phyloP scores from a whole-genome alignment of 64 coral and sea anemone genomes.

The Trachythela sp. region DNA sequence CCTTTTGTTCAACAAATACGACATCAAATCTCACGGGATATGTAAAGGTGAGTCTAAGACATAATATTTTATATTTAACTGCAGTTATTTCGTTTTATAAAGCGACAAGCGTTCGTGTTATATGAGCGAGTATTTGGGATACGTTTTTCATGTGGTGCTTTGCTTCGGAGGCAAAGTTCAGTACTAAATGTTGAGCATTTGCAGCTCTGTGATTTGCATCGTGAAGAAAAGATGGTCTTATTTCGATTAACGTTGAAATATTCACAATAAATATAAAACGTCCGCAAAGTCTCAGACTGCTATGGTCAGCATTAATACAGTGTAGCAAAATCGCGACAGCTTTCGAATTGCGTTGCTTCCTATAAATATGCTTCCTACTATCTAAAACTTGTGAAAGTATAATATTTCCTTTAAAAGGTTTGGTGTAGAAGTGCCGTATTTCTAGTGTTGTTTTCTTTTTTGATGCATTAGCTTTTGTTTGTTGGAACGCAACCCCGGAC shows the following conservation, averaged over 20 bases:
- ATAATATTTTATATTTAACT: not conserved
- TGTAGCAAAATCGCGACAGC: not conserved
- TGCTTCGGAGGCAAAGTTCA: not conserved
- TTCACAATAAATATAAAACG: not conserved
- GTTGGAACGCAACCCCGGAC: too few species aligned
- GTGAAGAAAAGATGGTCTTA: not conserved
- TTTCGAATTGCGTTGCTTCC: not conserved
- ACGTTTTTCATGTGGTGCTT: not conserved
- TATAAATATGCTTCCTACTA: too few species aligned
- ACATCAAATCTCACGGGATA: not conserved
- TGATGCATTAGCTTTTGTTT: too few species aligned
- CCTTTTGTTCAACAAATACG: not conserved
- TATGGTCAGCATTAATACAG: not conserved
- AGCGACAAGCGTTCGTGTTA: not conserved
- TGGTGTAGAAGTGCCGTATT: too few species aligned
- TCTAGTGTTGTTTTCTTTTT: too few species aligned
- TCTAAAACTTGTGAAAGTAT: too few species aligned
- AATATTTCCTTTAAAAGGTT: too few species aligned
- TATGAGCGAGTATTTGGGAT: not conserved
- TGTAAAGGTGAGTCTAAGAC: not conserved
- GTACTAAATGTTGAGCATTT: not conserved
- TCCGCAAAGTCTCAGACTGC: not conserved
- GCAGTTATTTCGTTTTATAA: not conserved
- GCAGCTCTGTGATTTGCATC: not conserved
- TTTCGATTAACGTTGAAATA: not conserved